Evolutionary conservation across 2,797 vertebrate genomes (phyloP), one percentile per base, ranked within the genome.

Genomic region (Macropus fuliginosus): DNA sequence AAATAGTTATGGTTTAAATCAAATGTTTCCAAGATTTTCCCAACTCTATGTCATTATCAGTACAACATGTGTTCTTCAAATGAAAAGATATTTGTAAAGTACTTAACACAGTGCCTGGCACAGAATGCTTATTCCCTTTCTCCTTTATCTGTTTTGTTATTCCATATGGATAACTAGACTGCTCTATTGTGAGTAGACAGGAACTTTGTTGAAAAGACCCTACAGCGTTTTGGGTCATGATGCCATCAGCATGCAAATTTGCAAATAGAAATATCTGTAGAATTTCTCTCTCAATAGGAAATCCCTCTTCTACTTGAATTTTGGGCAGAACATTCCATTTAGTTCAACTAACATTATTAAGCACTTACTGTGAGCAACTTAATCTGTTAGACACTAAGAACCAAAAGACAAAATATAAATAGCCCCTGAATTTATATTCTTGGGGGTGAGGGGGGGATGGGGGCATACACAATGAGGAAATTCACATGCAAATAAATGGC

Each of bases 381-480:
- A 40, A 74, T 74, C 18, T 81, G 13, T 81, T 81, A 46, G 18
- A 81, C 66, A 40, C 18, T 21, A 40, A 40, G 34, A 6, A 40
- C n/a, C 21, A 40, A 46, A 81, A 81, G n/a, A 81, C n/a, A 81
- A 81, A 81, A 81, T 21, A 24, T 81, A 21, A 46, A 40, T 12
- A 81, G 8, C 8, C 18, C n/a, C 66, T 40, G n/a, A 81, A 21
- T 81, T 81, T 81, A 81, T 40, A 24, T 40, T 10, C 8, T 81
- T n/a, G 6, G 2, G 16, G 5, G 21, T 0, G 0, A 1, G 18
- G 5, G 34, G 62, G 16, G 5, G 0, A 13, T 55, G 57, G 29
- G 10, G 10, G 29, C 8, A 81, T 40, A 16, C 18, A 74, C 62
- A 74, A 74, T n/a, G n/a, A 81, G 62, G 18, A 74, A 74, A 18